A percentile compares a stretch with the other conserved stretches of the same genome.
Evolutionary conservation across 2,113 vertebrate species (phyloP).

Genomic region (Hemicordylus capensis): DNA sequence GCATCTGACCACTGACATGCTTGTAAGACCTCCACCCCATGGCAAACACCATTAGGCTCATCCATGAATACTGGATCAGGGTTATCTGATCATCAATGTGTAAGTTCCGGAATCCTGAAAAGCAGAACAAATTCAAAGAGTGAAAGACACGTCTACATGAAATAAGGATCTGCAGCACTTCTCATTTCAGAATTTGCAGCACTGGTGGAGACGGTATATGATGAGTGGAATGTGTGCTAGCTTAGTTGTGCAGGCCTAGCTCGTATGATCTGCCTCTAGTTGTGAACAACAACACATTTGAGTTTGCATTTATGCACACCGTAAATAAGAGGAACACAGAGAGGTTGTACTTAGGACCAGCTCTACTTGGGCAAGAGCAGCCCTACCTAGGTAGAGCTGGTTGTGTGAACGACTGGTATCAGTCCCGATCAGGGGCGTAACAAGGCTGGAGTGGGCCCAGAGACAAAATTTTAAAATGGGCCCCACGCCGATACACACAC

Average conservation of each 20-base stretch:
- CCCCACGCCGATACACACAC: too few relatives aligned
- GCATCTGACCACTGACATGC: conserved; percentile 90
- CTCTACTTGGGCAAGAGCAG: too few relatives aligned
- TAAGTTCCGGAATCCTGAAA: conserved; percentile 91
- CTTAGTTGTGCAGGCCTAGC: background rate
- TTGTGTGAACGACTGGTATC: too few relatives aligned
- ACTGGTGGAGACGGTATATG: background rate
- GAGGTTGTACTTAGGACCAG: too few relatives aligned
- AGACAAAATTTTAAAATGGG: too few relatives aligned
- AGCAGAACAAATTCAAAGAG: conserved; percentile 28
- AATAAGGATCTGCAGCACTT: background rate
- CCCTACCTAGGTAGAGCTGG: too few relatives aligned
- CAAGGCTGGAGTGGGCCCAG: too few relatives aligned
- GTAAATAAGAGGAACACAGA: too few relatives aligned
- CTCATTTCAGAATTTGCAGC: background rate
- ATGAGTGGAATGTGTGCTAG: background rate
- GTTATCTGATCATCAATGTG: conserved; percentile 98
- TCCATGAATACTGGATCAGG: conserved; percentile 99
- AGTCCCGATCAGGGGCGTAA: too few relatives aligned
- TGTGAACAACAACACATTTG: background rate
- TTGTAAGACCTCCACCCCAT: conserved; percentile 97
- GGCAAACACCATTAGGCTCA: conserved; percentile 96
- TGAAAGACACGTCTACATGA: background rate
- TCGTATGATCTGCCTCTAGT: background rate
- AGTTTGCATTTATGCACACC: background rate